Evolutionary conservation across 2,113 vertebrate species (phyloP).

Genomic region (Neodontobutis hainanensis): DNA sequence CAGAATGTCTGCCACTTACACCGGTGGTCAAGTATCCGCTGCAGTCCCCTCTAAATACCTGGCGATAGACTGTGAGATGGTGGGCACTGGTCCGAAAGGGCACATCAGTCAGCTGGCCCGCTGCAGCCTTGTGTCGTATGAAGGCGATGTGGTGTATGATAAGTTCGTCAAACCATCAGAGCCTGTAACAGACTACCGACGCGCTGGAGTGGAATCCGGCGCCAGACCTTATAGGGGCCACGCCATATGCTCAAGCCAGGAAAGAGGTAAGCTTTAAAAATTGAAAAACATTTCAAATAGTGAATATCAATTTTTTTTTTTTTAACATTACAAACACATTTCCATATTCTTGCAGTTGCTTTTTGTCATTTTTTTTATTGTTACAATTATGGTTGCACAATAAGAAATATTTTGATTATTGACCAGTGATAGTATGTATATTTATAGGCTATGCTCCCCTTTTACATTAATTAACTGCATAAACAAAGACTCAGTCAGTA

Average conservation of each 20-base stretch:
- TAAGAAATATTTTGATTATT: too few relatives aligned
- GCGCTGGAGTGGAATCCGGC: slow-evolving; percentile 88
- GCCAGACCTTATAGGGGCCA: slow-evolving; percentile 80
- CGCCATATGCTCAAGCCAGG: slow-evolving; percentile 80
- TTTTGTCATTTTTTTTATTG: too few relatives aligned
- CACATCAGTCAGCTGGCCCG: slow-evolving; percentile 82
- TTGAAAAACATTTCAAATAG: too few relatives aligned
- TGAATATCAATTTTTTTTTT: too few relatives aligned
- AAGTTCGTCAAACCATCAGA: slow-evolving; percentile 81
- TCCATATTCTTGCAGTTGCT: too few relatives aligned
- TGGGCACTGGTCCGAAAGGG: slow-evolving; percentile 88
- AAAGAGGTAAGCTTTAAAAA: slow-evolving; percentile 79
- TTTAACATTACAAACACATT: too few relatives aligned
- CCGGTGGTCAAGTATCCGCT: neutral
- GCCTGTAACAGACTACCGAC: slow-evolving; percentile 88
- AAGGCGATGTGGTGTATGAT: slow-evolving; percentile 87
- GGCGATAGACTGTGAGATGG: slow-evolving; percentile 96
- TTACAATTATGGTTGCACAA: too few relatives aligned
- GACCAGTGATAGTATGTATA: too few relatives aligned
- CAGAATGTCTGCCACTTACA: neutral
- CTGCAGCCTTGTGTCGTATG: slow-evolving; percentile 88
- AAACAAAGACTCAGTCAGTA: too few relatives aligned
- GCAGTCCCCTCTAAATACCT: slow-evolving; percentile 78
- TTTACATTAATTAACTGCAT: too few relatives aligned
- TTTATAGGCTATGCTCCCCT: too few relatives aligned